phyloP scores from a whole-genome alignment of 2,797 vertebrate species.

The Sebastes taczanowskii region DNA sequence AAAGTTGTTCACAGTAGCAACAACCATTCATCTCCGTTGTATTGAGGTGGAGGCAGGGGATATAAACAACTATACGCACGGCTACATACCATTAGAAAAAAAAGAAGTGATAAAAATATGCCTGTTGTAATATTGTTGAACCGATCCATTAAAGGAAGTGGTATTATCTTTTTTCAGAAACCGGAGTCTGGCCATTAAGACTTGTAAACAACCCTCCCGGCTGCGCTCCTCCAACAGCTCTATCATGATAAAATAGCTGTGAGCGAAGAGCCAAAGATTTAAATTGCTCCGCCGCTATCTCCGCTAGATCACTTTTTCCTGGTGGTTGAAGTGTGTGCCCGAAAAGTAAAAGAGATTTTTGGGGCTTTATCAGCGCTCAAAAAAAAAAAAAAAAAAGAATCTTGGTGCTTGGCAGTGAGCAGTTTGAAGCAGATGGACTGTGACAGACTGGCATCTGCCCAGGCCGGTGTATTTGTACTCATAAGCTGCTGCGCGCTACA shows the following conservation, averaged over 20 bases:
- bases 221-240: conserved; percentile 6
- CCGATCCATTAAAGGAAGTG: neutral
- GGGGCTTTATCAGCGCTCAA: conserved; percentile 6
- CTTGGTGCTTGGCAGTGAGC: conserved; percentile 9
- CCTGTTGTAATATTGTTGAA: neutral
- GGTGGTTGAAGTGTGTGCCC: neutral
- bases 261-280: conserved; percentile 19
- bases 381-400: neutral
- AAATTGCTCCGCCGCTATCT: conserved; percentile 22
- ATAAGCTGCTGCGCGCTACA: conserved; percentile 25
- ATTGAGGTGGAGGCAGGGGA: too few relatives aligned
- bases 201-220: conserved; percentile 17
- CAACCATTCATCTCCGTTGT: neutral
- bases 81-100: neutral
- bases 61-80: neutral
- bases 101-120: neutral
- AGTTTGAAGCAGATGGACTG: conserved; percentile 34
- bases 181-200: conserved; percentile 3
- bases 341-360: conserved; percentile 21
- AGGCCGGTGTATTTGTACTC: conserved; percentile 18
- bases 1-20: neutral
- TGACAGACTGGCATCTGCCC: conserved; percentile 34
- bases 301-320: conserved; percentile 12
- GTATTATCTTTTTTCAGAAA: conserved; percentile 13
- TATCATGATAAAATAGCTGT: conserved; percentile 22